These are phyloP conservation scores for Athalia cordata DNA, from an alignment of 2,888 invertebrate genomes.

Conservation along the genomic window DNA sequence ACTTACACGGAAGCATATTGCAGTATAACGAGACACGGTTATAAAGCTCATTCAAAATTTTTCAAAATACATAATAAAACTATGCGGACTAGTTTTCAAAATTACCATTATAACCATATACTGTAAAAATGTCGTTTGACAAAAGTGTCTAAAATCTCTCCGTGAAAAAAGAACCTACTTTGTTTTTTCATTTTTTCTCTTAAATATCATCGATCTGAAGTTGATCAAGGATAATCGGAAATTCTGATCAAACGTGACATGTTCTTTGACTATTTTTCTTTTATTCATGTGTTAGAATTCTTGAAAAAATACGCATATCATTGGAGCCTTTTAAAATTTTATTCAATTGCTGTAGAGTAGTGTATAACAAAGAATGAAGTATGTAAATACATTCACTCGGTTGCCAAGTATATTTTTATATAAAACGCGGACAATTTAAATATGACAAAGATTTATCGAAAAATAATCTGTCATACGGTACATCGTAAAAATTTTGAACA, in stretches of 20 bases:
- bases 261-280: background rate
- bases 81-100: too few species aligned
- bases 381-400: background rate
- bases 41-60: too few species aligned
- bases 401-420: background rate
- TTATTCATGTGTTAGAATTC: background rate
- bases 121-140: background rate
- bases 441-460: background rate
- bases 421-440: background rate
- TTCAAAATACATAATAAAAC: too few species aligned
- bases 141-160: slow-evolving; percentile 14
- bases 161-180: background rate
- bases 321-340: slow-evolving; percentile 28
- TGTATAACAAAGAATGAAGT: slow-evolving; percentile 5
- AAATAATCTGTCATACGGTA: too few species aligned
- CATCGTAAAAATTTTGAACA: background rate
- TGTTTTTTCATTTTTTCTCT: background rate
- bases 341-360: slow-evolving; percentile 2
- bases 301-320: background rate
- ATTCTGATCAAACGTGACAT: background rate
- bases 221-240: slow-evolving; percentile 1
- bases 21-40: too few species aligned
- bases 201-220: background rate
- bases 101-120: background rate
- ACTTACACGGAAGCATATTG: slow-evolving; percentile 2